phyloP scores from a whole-genome alignment of 2,113 vertebrate species.

The Xiphophorus maculatus region DNA sequence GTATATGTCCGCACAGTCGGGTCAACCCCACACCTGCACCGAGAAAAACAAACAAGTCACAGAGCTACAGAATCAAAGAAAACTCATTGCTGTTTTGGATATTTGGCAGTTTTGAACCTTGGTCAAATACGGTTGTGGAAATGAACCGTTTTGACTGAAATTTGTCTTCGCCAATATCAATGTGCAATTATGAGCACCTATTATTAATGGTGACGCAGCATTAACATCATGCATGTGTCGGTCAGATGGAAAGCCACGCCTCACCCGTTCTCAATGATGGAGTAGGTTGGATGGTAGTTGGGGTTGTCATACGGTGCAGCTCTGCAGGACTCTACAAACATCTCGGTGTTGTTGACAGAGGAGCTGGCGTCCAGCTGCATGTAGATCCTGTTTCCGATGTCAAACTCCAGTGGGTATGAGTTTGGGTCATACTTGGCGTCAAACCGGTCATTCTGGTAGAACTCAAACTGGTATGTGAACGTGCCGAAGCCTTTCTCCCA shows the following conservation, averaged over 20 bases:
- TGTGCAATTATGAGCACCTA: neutral
- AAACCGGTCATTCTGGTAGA: slow-evolving; percentile 59
- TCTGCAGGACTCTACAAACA: slow-evolving; percentile 79
- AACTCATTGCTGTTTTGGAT: neutral
- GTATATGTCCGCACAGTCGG: slow-evolving; percentile 51
- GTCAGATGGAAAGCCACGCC: neutral
- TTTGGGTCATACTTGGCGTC: neutral
- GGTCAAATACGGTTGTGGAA: neutral
- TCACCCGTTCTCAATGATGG: slow-evolving; percentile 78
- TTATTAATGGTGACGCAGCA: neutral
- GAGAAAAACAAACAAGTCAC: slow-evolving; percentile 52
- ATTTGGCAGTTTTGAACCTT: neutral
- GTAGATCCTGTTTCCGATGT: slow-evolving; percentile 58
- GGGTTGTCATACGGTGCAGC: slow-evolving; percentile 75
- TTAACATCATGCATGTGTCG: neutral
- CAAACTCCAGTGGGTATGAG: slow-evolving; percentile 66
- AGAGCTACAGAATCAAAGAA: neutral
- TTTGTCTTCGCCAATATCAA: neutral
- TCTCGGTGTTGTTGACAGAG: slow-evolving; percentile 62
- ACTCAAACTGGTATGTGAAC: slow-evolving; percentile 77
- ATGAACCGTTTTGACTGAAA: neutral
- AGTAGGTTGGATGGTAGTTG: slow-evolving; percentile 58
- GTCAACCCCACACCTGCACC: slow-evolving; percentile 68
- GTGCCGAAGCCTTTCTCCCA: slow-evolving; percentile 74
- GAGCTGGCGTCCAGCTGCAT: slow-evolving; percentile 69